A percentile compares a stretch with the other conserved stretches of the same genome.
These are phyloP conservation scores for Aporrectodea caliginosa DNA, from an alignment of 1,140 invertebrate species.

Conservation along the genomic window DNA sequence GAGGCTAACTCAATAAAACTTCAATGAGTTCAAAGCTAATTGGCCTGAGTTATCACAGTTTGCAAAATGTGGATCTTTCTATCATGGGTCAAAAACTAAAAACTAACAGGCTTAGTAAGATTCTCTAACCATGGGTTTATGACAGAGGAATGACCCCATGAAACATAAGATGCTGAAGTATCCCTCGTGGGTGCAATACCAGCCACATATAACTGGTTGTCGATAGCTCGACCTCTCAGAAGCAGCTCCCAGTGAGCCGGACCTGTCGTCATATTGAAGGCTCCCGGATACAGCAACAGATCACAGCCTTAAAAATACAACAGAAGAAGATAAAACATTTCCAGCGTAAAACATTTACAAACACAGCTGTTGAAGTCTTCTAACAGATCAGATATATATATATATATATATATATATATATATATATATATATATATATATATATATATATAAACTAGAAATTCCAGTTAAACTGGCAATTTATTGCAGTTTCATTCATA, in stretches of 20 bases:
- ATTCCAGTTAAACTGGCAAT: too few species aligned
- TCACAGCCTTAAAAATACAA: conserved; percentile 78
- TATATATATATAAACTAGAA: too few species aligned
- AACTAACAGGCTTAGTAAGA: not conserved
- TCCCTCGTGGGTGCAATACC: conserved; percentile 69
- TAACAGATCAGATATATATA: too few species aligned
- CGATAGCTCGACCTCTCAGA: conserved; percentile 72
- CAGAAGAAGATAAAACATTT: too few species aligned
- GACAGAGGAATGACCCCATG: conserved; percentile 82
- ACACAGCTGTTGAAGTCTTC: too few species aligned
- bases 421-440: too few species aligned
- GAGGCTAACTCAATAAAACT: conserved; percentile 2
- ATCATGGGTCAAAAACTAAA: not conserved
- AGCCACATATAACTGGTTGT: conserved; percentile 68
- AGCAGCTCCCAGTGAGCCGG: conserved; percentile 87
- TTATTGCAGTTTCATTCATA: too few species aligned
- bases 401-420: too few species aligned
- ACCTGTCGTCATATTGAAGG: conserved; percentile 93
- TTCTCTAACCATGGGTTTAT: conserved; percentile 73
- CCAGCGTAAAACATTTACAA: too few species aligned
- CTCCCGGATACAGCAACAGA: conserved; percentile 82
- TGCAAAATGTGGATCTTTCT: not conserved
- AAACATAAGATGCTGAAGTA: conserved; percentile 69
- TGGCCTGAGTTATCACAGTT: too few species aligned
- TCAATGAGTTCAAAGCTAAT: too few species aligned